Evolutionary conservation across 2,113 vertebrate genomes (phyloP), one percentile per base, ranked within the genome.

Genomic region (Campylomormyrus numenius): DNA sequence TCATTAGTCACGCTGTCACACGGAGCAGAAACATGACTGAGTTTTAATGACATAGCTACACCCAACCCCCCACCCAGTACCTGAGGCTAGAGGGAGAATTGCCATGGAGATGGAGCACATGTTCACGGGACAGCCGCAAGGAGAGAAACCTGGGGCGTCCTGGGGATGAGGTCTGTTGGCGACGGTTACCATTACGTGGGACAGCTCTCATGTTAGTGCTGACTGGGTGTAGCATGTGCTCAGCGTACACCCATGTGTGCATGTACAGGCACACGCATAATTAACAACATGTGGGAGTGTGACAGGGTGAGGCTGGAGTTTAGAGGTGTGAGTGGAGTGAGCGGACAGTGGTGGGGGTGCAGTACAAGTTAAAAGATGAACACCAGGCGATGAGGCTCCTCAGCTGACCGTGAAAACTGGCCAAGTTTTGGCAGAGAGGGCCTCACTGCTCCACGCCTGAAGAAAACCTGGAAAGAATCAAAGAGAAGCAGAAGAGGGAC

Each of bases 1-100:
- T 97, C 96, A 96, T 98, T 97, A 97, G 96, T 98, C 97, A 97
- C 96, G 91, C 96, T 96, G 94, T 97, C 96, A 96, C 94, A 93
- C 92, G 93, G 93, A 93, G 93, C 93, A 94, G 95, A 96, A 97
- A 96, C 94, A 97, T 95, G 94, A 96, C 94, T 95, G 95, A 97
- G 96, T 97, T 96, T 95, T 94, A 96, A 95, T 93, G 95, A 93
- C 94, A 94, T 94, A 93, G 96, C 94, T 95, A 95, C 93, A 93
- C 87, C 88, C 27, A 8, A 24, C 88, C 92, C 91, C 90, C 83
- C 88, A 92, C 92, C 92, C 93, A 92, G 93, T 90, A 90, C 94
- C 92, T 92, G 93, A 94, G 94, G 92, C 95, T 94, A 96, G 95
- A 56, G 94, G 95, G 96, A 92, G 84, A 90, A 91, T 92, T 94